phyloP scores from a whole-genome alignment of 2,113 vertebrate species.

The Fregetta grallaria region DNA sequence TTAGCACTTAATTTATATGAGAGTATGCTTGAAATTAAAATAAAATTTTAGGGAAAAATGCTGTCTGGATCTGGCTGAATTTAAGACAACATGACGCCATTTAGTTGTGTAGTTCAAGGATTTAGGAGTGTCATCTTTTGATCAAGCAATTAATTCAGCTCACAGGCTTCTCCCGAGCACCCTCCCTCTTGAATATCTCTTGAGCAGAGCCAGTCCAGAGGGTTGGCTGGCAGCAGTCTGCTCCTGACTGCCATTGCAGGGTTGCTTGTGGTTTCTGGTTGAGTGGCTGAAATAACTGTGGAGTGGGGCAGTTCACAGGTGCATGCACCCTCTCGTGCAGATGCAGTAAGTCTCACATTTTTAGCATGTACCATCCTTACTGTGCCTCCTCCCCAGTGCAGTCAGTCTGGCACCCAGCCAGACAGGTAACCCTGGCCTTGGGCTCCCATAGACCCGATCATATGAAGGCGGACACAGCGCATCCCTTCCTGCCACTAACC shows the following conservation, averaged over 20 bases:
- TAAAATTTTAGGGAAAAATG: background rate
- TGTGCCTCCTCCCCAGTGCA: fast-evolving
- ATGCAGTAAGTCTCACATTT: background rate
- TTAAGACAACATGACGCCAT: background rate
- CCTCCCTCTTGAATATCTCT: background rate
- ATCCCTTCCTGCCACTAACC: background rate
- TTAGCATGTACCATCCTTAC: background rate
- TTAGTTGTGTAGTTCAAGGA: background rate
- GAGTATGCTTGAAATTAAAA: background rate
- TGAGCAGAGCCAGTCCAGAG: background rate
- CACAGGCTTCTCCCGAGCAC: background rate
- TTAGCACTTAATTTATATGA: background rate
- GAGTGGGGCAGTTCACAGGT: background rate
- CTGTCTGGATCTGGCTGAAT: background rate
- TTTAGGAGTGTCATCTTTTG: background rate
- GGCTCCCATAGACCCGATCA: background rate
- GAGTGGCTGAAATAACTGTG: background rate
- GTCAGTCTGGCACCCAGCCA: background rate
- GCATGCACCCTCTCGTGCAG: too few species aligned
- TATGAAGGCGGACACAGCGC: fast-evolving
- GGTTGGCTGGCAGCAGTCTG: background rate
- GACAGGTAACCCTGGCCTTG: background rate
- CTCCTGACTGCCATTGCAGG: background rate
- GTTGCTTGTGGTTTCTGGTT: background rate
- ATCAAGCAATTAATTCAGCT: background rate